Percentiles rank a stretch among this genome's conserved stretches.
Conservation (phyloP, 2,113 vertebrate species). For the Paramormyrops kingsleyae region DNA sequence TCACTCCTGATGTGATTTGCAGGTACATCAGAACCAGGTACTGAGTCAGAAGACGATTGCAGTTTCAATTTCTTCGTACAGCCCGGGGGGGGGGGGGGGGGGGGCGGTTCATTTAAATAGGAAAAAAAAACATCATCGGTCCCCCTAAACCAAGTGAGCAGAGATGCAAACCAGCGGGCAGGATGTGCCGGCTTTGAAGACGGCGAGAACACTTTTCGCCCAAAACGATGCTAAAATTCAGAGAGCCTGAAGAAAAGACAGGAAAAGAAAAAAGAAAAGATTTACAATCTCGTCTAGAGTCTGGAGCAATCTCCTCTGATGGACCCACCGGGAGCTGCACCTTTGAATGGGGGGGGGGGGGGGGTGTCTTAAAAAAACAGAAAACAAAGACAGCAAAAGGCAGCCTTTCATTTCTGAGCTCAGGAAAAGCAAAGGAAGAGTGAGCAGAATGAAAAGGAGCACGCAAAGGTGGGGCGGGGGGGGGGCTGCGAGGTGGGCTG, state of each 20-base stretch:
- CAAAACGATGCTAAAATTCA: background rate
- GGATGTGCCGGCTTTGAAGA: background rate
- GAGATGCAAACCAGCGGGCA: background rate
- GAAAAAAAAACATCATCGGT: background rate
- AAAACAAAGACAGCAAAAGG: background rate
- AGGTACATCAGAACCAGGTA: background rate
- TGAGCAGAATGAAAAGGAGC: background rate
- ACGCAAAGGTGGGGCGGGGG: background rate
- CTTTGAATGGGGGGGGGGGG: background rate
- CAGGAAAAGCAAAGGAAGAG: background rate
- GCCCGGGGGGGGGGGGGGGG: no score
- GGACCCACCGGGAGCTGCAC: background rate
- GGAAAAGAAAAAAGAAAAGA: background rate
- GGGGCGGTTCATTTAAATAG: background rate
- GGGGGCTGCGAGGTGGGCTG: conserved; percentile 5
- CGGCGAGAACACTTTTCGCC: background rate
- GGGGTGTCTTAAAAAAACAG: background rate
- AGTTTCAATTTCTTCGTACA: background rate
- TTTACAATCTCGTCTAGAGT: background rate
- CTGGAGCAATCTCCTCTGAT: background rate
- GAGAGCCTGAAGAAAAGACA: background rate
- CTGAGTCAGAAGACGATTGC: background rate
- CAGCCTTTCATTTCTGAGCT: background rate
- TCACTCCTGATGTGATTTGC: background rate
- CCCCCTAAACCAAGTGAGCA: background rate